A percentile compares a stretch with the other conserved stretches of the same genome.
Conservation (phyloP, 1,140 invertebrate species). For the Drosophila mojavensis region DNA sequence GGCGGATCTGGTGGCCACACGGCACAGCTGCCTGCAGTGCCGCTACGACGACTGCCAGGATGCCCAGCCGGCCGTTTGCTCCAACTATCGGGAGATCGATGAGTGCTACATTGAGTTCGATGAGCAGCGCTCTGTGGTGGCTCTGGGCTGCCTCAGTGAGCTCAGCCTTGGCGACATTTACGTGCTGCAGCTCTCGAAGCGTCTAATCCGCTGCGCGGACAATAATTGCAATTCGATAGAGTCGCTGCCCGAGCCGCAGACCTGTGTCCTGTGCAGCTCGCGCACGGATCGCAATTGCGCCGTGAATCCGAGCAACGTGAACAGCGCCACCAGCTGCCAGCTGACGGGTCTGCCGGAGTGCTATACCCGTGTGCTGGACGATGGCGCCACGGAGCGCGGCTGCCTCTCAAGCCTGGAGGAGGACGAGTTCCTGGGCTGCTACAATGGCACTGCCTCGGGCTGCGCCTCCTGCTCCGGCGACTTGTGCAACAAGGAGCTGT, state of each 20-base stretch:
- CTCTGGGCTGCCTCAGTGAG: conserved; percentile 61
- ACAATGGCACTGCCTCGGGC: conserved; percentile 60
- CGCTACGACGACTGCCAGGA: conserved; percentile 63
- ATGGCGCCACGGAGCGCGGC: conserved; percentile 74
- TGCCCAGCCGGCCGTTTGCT: conserved; percentile 38
- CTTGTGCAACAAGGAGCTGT: conserved; percentile 59
- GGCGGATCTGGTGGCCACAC: conserved; percentile 52
- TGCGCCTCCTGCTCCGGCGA: conserved; percentile 61
- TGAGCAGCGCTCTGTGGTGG: conserved; percentile 49
- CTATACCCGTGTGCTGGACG: conserved; percentile 61
- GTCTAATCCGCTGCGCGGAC: conserved; percentile 54
- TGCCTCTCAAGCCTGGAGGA: conserved; percentile 71
- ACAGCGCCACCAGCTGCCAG: conserved; percentile 40
- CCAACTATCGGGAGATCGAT: conserved; percentile 61
- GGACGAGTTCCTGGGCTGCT: conserved; percentile 71
- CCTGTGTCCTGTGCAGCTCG: conserved; percentile 66
- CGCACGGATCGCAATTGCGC: conserved; percentile 71
- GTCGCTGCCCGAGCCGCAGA: conserved; percentile 44
- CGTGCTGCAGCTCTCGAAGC: conserved; percentile 50
- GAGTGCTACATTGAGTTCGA: conserved; percentile 69
- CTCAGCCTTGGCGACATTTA: conserved; percentile 61
- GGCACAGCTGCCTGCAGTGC: conserved; percentile 67
- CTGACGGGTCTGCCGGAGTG: conserved; percentile 63
- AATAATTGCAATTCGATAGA: conserved; percentile 68
- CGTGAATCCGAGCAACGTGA: conserved; percentile 45